phyloP scores from a whole-genome alignment of 2,888 invertebrate genomes.

The Belgica antarctica region DNA sequence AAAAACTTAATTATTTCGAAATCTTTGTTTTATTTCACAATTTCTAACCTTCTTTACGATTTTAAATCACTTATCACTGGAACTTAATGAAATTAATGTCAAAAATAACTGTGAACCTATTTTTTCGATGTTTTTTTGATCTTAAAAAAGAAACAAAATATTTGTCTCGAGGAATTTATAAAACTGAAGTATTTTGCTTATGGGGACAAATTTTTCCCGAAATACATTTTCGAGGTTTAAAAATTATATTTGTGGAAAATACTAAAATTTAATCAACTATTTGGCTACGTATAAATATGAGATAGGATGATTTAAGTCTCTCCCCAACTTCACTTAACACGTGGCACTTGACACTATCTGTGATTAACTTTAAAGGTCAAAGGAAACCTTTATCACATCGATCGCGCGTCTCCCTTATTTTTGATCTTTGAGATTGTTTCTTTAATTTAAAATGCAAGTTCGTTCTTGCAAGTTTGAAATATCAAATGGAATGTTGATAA shows the following conservation, averaged over 20 bases:
- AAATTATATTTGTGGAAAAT: conserved; percentile 18
- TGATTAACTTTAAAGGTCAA: too few species aligned
- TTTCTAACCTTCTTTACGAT: too few species aligned
- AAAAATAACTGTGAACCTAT: not conserved
- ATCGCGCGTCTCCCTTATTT: not conserved
- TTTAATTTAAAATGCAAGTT: not conserved
- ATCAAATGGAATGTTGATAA: not conserved
- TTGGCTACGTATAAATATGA: conserved; percentile 4
- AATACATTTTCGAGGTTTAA: conserved; percentile 3
- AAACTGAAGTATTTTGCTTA: conserved; percentile 14
- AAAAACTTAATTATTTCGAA: too few species aligned
- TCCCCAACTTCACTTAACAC: not conserved
- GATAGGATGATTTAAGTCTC: not conserved
- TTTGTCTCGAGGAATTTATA: conserved; percentile 24
- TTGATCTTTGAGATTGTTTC: not conserved
- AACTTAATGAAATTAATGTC: too few species aligned
- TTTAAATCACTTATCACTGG: too few species aligned
- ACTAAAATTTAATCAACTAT: not conserved
- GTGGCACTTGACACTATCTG: conserved; percentile 42
- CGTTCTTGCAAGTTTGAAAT: not conserved
- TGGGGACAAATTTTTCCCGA: conserved; percentile 20
- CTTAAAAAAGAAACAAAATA: not conserved
- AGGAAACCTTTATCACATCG: conserved; percentile 17
- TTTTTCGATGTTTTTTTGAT: conserved; percentile 25
- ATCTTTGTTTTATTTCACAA: too few species aligned